Base-by-base conservation (phyloP, 1,140 invertebrate species). In the Drosophila miranda region DNA sequence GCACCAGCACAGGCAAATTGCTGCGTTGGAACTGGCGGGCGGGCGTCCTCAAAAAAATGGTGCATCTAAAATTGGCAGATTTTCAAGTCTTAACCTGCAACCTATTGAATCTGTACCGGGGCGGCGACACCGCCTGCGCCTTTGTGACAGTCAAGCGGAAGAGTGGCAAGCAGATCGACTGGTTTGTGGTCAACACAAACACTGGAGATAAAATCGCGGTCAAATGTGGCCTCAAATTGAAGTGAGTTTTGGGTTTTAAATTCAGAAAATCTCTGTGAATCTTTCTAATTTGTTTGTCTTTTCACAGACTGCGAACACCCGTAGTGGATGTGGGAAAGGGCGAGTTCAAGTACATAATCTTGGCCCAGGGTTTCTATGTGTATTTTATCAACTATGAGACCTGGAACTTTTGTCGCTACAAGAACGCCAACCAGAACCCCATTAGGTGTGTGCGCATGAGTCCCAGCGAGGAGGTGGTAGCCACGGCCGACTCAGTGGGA, bases 371-470 rank as follows among this genome's bases (percentile, higher is more conserved):
- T 9, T 53, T 75, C 30, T 75, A 67, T 56, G 55, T 92, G 2
- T 91, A 81, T 50, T 79, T 92, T 69, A 50, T 89, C 41, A 81
- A 91, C 67, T 87, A 92, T 56, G 75, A 60, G 54, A 83, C 62
- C 14, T 82, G 88, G 75, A 57, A 62, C 2, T 72, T 63, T 30
- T 70, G 60, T 30, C 79, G 76, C 6, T 82, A 53, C 19, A 92
- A 89, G 71, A 92, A 91, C 63, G 78, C 82, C 46, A 90, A 62
- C n/a, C 59, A 52, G 5, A 45, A 92, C 66, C 74, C 78, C 1
- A 93, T 96, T 43, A 96, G 94, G 1, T 95, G 94, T 84, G 92
- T 97, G 13, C 92, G 93, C 1, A 93, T 94, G 66, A 95, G 96
- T 92, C 95, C 95, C 3, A 89, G 81, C 30, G 94, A 96, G 55